Base-by-base conservation (phyloP, 2,113 vertebrate species). In the Apodemus speciosus region DNA sequence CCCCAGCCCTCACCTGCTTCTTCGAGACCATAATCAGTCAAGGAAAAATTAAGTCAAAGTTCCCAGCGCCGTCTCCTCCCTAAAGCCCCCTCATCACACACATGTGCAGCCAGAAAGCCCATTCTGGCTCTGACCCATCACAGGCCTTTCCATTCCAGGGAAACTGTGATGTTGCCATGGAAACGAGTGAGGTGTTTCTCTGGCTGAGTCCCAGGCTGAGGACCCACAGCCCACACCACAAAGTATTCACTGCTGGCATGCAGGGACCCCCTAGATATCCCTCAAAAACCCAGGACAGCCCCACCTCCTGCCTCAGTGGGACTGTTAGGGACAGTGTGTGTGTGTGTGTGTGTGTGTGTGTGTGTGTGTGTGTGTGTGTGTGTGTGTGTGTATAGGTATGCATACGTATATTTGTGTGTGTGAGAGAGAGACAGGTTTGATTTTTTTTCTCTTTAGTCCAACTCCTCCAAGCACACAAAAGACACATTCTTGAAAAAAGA, bases 401-500 rank as follows among this genome's bases (percentile, higher is more conserved):
- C 87, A 30, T 51, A 14, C 56, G 43, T 51, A 14, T 46, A 5
- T 60, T 62, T 18, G 23, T 68, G 18, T 71, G 51, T 84, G 15
- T n/a, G 66, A n/a, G 40, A 6, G 13, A 35, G 68, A 69, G 20
- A 40, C 92, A 71, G 14, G 7, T 71, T 62, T 51, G 86, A 53
- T 93, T 89, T 88, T 95, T 94, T 97, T 96, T 43, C 89, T 71
- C 87, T 81, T 88, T 95, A 66, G 88, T 66, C 75, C 75, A 77
- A 27, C 94, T 43, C 96, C 93, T 97, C 92, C 89, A 23, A 23
- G 51, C 91, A 96, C 94, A 98, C 97, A 97, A 97, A 98, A 98
- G 95, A 71, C 95, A 97, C 96, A 95, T 98, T 98, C 97, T 98
- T 98, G 91, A 30, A 71, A 94, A 90, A 84, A 86, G 64, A 56